A percentile compares a stretch with the other conserved stretches of the same genome.
Evolutionary conservation across 2,113 vertebrate genomes (phyloP).

Genomic region (Poecilia latipinna): DNA sequence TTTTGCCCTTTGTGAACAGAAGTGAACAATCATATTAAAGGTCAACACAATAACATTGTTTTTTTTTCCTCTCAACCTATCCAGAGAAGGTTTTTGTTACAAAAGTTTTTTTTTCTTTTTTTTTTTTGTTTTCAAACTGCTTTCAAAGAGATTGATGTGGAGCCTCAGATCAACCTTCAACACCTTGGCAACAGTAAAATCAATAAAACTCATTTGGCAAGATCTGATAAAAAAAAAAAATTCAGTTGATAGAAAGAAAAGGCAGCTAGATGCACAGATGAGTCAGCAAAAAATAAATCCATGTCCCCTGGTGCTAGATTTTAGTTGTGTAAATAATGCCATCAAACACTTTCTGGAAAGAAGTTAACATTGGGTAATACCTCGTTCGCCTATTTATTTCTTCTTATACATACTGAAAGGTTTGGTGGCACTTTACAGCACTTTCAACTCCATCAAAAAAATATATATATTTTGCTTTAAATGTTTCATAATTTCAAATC

Average conservation of each 20-base stretch:
- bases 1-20: conserved; percentile 70
- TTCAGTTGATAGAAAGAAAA: conserved; percentile 52
- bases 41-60: conserved; percentile 69
- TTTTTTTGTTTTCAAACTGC: conserved; percentile 4
- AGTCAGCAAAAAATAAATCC: conserved; percentile 40
- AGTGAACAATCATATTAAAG: conserved; percentile 72
- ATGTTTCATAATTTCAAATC: not conserved
- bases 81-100: conserved; percentile 42
- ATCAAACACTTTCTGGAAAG: conserved; percentile 9
- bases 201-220: conserved; percentile 66
- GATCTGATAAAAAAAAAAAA: conserved; percentile 47
- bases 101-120: not conserved
- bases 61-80: conserved; percentile 50
- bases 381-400: not conserved
- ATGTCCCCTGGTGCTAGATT: not conserved
- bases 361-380: not conserved
- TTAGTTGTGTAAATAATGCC: not conserved
- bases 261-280: conserved; percentile 25
- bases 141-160: conserved; percentile 60
- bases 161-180: conserved; percentile 47
- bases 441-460: not conserved
- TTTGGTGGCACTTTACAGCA: too few relatives aligned
- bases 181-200: conserved; percentile 50
- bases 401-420: not conserved
- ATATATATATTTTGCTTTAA: not conserved